These are phyloP conservation scores for Acanthoscelides obtectus DNA, from an alignment of 2,888 invertebrate genomes.

Conservation along the genomic window DNA sequence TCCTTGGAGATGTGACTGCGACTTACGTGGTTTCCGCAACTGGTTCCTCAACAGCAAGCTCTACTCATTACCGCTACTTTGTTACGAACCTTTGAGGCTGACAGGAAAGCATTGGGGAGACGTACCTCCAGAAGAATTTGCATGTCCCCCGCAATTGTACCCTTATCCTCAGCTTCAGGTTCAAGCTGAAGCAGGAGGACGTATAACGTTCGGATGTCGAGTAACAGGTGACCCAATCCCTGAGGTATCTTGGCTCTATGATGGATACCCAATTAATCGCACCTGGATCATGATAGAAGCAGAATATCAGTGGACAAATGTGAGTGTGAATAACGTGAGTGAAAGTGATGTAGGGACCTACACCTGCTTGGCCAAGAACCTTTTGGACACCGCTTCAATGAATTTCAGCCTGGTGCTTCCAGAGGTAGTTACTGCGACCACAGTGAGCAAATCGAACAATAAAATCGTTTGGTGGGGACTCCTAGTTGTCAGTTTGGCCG, in stretches of 20 bases:
- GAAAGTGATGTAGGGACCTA: constrained; percentile 81
- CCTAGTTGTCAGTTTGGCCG: constrained; percentile 65
- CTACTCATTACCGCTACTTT: constrained; percentile 64
- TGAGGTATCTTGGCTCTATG: constrained; percentile 76
- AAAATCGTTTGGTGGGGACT: constrained; percentile 69
- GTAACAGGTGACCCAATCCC: constrained; percentile 82
- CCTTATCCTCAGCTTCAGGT: constrained; percentile 40
- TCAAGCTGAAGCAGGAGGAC: constrained; percentile 75
- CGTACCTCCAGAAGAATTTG: constrained; percentile 70
- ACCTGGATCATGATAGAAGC: constrained; percentile 48
- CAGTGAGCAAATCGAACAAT: constrained; percentile 66
- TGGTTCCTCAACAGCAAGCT: constrained; percentile 80
- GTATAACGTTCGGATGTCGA: constrained; percentile 76
- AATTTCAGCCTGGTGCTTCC: constrained; percentile 64
- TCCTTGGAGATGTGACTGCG: constrained; percentile 88
- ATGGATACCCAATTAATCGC: constrained; percentile 61
- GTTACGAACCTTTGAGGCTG: constrained; percentile 66
- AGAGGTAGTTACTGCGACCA: constrained; percentile 70
- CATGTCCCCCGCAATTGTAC: constrained; percentile 71
- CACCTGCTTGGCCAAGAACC: constrained; percentile 72
- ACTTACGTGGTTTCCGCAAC: constrained; percentile 73
- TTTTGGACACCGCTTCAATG: constrained; percentile 56
- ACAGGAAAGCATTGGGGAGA: constrained; percentile 72
- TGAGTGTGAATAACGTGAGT: constrained; percentile 77
- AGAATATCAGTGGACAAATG: constrained; percentile 66